These are phyloP conservation scores for Lipophrys pholis DNA, from an alignment of 2,113 vertebrate species.

Conservation along the genomic window DNA sequence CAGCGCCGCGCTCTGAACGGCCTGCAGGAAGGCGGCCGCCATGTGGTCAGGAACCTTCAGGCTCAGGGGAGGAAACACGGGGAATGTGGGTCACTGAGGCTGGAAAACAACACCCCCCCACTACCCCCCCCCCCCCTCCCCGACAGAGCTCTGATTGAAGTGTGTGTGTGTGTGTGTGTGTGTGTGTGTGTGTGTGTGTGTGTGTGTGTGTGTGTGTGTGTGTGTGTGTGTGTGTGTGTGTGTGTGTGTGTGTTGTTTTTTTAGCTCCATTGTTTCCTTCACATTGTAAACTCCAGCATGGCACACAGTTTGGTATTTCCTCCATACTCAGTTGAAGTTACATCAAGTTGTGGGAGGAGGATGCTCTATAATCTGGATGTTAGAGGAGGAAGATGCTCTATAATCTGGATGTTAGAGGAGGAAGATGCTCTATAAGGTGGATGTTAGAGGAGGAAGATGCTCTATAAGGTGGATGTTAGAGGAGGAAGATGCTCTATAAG, in stretches of 20 bases:
- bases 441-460: too few relatives aligned
- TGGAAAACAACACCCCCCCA: conserved; percentile 87
- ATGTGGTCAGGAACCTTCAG: conserved; percentile 87
- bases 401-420: too few relatives aligned
- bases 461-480: too few relatives aligned
- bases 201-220: conserved; percentile 22
- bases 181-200: conserved; percentile 56
- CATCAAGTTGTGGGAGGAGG: too few relatives aligned
- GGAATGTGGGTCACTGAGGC: conserved; percentile 81
- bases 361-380: too few relatives aligned
- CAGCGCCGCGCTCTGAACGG: conserved; percentile 79
- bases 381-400: too few relatives aligned
- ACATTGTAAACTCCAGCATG: conserved; percentile 46
- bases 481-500: too few relatives aligned
- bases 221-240: background rate
- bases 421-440: too few relatives aligned
- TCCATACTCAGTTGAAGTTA: conserved; percentile 5
- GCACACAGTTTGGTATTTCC: conserved; percentile 68
- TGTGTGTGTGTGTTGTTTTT: conserved; percentile 47
- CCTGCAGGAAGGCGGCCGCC: conserved; percentile 84
- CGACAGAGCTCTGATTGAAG: conserved; percentile 43
- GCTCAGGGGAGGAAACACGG: conserved; percentile 84
- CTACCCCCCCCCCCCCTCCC: too few relatives aligned
- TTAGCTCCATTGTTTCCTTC: conserved; percentile 61
- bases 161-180: conserved; percentile 6